Conservation (phyloP, 2,888 invertebrate genomes). For the Drosophila affinis region DNA sequence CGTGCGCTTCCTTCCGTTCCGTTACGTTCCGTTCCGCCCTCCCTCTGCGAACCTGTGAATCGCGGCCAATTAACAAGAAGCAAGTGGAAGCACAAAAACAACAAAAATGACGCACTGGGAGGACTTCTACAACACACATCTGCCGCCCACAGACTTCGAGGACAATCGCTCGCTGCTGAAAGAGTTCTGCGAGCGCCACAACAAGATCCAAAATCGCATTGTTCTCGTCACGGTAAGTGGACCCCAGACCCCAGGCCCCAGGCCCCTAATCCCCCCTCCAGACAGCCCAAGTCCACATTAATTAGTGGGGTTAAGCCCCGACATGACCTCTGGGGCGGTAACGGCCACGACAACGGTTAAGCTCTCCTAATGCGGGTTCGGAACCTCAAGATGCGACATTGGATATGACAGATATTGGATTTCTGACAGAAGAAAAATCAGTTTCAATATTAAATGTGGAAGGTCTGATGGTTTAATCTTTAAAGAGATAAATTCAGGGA, state of each 20-base stretch:
- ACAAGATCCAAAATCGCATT: conserved; percentile 88
- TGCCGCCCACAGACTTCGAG: conserved; percentile 91
- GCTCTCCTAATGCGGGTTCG: not conserved
- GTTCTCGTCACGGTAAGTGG: conserved; percentile 91
- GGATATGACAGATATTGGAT: not conserved
- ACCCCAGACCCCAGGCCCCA: not conserved
- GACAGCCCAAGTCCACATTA: conserved; percentile 14
- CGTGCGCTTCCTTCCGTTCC: conserved; percentile 17
- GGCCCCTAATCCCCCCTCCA: not conserved
- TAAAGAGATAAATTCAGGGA: no score
- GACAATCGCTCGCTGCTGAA: conserved; percentile 89
- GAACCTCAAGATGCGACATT: not conserved
- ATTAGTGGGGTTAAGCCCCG: conserved; percentile 22
- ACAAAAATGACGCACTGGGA: conserved; percentile 88
- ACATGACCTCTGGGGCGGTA: not conserved
- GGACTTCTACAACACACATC: conserved; percentile 91
- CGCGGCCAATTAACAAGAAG: conserved; percentile 35
- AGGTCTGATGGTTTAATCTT: no score
- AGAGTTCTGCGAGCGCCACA: conserved; percentile 90
- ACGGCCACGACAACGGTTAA: not conserved
- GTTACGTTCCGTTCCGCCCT: conserved; percentile 8
- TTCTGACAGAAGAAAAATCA: not conserved
- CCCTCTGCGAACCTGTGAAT: not conserved
- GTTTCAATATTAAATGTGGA: not conserved
- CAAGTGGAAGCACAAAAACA: not conserved